Evolutionary conservation across 2,797 vertebrate genomes (phyloP), one percentile per base, ranked within the genome.

Genomic region (Pelobates cultripes): DNA sequence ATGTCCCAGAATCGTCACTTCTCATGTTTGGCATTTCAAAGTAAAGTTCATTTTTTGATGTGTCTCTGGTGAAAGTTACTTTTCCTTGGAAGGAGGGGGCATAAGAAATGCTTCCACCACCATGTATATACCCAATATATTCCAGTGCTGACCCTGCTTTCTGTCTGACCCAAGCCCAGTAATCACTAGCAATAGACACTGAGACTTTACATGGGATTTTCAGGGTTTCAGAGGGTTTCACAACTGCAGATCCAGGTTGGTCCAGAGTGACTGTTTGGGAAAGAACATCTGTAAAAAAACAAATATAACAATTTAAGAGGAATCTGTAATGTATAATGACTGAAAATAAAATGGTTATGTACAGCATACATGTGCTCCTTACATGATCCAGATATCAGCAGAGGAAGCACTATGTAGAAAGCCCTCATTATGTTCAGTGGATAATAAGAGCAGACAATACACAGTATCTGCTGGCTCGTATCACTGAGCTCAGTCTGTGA

Each of bases 171-270:
- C 57, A 57, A 41, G 1, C 47, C 47, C 47, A 51, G 47, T 51
- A 5, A 51, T 5, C 10, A 51, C 10, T 51, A 10, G 5, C 2
- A 51, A 51, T 28, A 28, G 28, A 28, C 28, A 28, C 28, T 28
- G 28, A 28, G 28, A 28, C 28, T 28, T 28, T 1, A 28, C 71
- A 60, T 15, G 71, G 41, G 7, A 57, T 2, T 57, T 45, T 70
- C 5, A 85, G 69, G 45, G 77, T 77, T 1, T 64, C 43, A 73
- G 68, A 42, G 0, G 77, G 66, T 6, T 12, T 69, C 66, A 77
- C 44, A 28, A 28, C 28, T 28, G 28, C 28, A 28, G 28, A 28
- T 28, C 28, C 28, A 28, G 28, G 28, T 28, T 28, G 28, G 28
- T 28, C 28, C 28, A 28, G 28, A 28, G 28, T 28, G 2, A 28